Base-by-base conservation (phyloP, 2,113 vertebrate genomes). In the Siniperca chuatsi region DNA sequence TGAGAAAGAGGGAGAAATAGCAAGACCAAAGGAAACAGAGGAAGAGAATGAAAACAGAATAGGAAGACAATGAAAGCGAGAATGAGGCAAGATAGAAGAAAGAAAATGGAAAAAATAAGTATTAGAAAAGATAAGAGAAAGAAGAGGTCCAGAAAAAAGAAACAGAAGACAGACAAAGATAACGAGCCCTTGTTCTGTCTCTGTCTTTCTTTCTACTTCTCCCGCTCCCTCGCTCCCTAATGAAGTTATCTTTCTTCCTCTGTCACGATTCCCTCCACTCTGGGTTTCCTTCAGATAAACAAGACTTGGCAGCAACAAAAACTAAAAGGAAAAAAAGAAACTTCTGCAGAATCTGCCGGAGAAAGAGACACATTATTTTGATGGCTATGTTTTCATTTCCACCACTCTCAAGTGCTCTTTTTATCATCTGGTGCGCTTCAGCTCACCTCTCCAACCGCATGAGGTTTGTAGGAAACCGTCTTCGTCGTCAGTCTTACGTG, bases 171-270 rank as follows among this genome's bases (percentile, higher is more conserved):
- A 29, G 13, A 71, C 13, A 61, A 72, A 60, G 55, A 76, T 46
- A 75, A 35, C 73, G 60, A 69, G 42, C 29, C 29, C 40, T 1
- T 5, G 40, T 40, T 8, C 40, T 8, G 37, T 29, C 29, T 29
- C 29, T 29, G 29, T 29, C 29, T 29, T 29, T 29, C 29, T 29
- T 29, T 29, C 29, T 29, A 29, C 29, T 29, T 29, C 29, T 29
- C 29, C 2, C 29, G 29, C 37, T 87, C 80, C 64, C 75, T 73
- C 55, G 1, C 58, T 55, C 61, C 78, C 84, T 82, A 79, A 92
- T 90, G 70, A 90, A 89, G 85, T 90, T 84, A 90, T 89, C 77
- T 87, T 75, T 82, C 90, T 75, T 73, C 70, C 69, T 70, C 76
- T 83, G 84, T 89, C 86, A 84, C 21, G 18, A 58, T 78, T 65